phyloP scores from a whole-genome alignment of 2,888 invertebrate genomes.

The Lydus trimaculatus region DNA sequence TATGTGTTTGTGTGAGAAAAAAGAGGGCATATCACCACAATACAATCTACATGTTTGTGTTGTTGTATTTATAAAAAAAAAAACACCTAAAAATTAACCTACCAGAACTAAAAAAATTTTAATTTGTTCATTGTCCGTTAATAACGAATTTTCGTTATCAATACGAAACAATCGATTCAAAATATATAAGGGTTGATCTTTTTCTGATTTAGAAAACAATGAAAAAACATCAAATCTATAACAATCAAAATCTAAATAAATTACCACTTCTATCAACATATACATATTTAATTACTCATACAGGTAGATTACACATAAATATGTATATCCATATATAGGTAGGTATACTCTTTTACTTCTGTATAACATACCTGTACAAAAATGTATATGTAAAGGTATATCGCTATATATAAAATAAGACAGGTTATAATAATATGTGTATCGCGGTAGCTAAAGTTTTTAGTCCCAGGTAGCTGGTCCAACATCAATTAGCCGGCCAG shows the following conservation, averaged over 20 bases:
- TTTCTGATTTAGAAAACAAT: not conserved
- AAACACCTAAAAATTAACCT: not conserved
- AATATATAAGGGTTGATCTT: not conserved
- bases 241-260: not conserved
- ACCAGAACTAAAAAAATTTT: not conserved
- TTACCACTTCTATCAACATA: not conserved
- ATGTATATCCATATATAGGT: not conserved
- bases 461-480: not conserved
- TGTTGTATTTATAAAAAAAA: not conserved
- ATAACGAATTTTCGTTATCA: not conserved
- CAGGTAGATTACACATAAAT: not conserved
- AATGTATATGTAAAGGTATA: too few relatives aligned
- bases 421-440: not conserved
- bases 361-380: not conserved
- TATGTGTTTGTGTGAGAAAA: not conserved
- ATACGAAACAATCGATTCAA: not conserved
- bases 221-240: not conserved
- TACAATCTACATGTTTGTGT: not conserved
- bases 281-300: not conserved
- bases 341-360: too few relatives aligned
- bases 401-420: not conserved
- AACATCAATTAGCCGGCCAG: not conserved
- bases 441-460: conserved; percentile 3
- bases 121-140: conserved; percentile 3
- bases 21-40: not conserved